Conservation (phyloP, 2,888 invertebrate species). For the Lucinisca nassula region DNA sequence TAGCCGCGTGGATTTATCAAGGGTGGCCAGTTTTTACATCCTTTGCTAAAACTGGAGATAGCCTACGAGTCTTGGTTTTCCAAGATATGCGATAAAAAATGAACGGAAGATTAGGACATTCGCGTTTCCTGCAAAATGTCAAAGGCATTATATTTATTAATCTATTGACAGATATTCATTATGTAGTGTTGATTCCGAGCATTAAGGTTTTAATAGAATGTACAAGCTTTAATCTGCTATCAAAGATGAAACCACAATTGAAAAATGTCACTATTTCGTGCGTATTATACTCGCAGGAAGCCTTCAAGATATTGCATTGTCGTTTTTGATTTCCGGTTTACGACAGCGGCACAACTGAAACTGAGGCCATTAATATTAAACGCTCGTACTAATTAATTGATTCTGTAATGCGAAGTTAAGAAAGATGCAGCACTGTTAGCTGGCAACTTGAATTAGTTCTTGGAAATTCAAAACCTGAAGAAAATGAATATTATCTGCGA, state of each 20-base stretch:
- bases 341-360: not conserved
- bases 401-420: too few species aligned
- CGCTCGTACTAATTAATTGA: too few species aligned
- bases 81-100: not conserved
- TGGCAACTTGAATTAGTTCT: too few species aligned
- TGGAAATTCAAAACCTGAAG: too few species aligned
- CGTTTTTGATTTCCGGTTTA: not conserved
- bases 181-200: not conserved
- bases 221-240: not conserved
- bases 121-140: not conserved
- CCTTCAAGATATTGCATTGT: not conserved
- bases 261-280: conserved; percentile 2
- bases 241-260: not conserved
- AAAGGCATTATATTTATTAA: conserved; percentile 5
- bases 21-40: too few species aligned
- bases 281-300: not conserved
- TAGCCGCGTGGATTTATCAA: too few species aligned
- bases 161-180: not conserved
- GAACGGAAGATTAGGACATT: too few species aligned
- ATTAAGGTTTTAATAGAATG: not conserved
- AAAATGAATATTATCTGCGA: too few species aligned
- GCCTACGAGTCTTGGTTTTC: not conserved
- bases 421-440: too few species aligned
- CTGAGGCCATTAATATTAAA: too few species aligned
- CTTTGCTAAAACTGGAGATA: too few species aligned